Evolutionary conservation across 2,113 vertebrate species (phyloP).

Genomic region (Mormyrus lacerda): DNA sequence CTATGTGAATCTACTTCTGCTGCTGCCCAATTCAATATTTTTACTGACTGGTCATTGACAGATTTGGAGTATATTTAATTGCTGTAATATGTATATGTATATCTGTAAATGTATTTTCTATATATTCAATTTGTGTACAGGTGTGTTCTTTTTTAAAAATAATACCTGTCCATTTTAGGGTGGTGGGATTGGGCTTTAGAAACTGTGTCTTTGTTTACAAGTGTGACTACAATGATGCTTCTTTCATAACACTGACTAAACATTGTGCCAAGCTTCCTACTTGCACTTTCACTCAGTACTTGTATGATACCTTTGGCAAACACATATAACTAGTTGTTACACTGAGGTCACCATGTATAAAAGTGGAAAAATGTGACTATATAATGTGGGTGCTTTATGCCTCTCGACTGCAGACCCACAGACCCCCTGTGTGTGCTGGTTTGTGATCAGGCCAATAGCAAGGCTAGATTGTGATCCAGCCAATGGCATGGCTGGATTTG

Average conservation of each 20-base stretch:
- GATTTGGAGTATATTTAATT: conserved; percentile 49
- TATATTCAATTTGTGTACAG: conserved; percentile 54
- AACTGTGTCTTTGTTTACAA: conserved; percentile 67
- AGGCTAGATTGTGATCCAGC: not conserved
- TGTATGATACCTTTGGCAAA: conserved; percentile 59
- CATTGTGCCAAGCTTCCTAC: conserved; percentile 63
- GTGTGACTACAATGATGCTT: conserved; percentile 53
- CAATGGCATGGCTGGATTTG: not conserved
- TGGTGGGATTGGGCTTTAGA: conserved; percentile 46
- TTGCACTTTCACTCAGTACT: conserved; percentile 61
- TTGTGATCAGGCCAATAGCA: not conserved
- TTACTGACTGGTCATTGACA: conserved; percentile 52
- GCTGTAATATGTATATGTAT: conserved; percentile 64
- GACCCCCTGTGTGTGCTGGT: not conserved
- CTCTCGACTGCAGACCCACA: not conserved
- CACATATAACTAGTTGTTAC: conserved; percentile 51
- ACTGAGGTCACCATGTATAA: conserved; percentile 51
- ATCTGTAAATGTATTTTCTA: conserved; percentile 62
- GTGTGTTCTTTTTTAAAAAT: conserved; percentile 45
- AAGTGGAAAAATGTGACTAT: not conserved
- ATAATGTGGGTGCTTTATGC: not conserved
- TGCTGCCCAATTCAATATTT: conserved; percentile 49
- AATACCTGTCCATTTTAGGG: conserved; percentile 41
- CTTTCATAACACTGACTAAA: conserved; percentile 57
- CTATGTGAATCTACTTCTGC: conserved; percentile 32